A percentile compares a stretch with the other conserved stretches of the same genome.
Conservation (phyloP, 2,113 vertebrate species). For the Aphelocoma coerulescens region DNA sequence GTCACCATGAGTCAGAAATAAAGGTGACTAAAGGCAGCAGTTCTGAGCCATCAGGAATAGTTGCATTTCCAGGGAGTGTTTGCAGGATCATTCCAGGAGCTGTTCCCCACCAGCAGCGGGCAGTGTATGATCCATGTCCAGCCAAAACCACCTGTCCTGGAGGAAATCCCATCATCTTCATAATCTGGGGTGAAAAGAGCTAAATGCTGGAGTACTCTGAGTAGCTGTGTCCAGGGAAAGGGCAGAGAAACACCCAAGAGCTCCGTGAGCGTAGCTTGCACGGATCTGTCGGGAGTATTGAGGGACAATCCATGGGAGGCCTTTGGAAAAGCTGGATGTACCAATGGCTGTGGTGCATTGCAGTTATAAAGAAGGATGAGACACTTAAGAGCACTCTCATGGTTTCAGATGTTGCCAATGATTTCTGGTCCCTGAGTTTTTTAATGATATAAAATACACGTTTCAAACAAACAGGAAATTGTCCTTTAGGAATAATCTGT, state of each 20-base stretch:
- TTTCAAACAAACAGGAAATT: not conserved
- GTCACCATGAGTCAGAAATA: not conserved
- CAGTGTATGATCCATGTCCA: not conserved
- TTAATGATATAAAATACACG: not conserved
- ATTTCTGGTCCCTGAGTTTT: not conserved
- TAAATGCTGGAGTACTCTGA: not conserved
- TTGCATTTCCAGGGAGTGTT: not conserved
- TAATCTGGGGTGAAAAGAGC: not conserved
- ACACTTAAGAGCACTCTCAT: not conserved
- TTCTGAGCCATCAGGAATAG: not conserved
- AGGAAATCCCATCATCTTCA: not conserved
- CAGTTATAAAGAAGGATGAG: not conserved
- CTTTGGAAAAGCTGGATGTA: not conserved
- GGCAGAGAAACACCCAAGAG: not conserved
- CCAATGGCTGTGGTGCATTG: accelerated
- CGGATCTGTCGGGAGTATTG: not conserved
- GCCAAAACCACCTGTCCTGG: not conserved
- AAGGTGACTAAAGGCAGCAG: not conserved
- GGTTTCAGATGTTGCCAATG: not conserved
- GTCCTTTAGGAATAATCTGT: not conserved
- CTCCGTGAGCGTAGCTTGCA: not conserved
- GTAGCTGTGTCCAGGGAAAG: not conserved
- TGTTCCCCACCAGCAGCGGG: accelerated
- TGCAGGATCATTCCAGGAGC: not conserved
- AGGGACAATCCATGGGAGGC: not conserved